Percentiles rank a stretch among this genome's conserved stretches.
Conservation (phyloP, 2,113 vertebrate genomes). For the Nibea albiflora region DNA sequence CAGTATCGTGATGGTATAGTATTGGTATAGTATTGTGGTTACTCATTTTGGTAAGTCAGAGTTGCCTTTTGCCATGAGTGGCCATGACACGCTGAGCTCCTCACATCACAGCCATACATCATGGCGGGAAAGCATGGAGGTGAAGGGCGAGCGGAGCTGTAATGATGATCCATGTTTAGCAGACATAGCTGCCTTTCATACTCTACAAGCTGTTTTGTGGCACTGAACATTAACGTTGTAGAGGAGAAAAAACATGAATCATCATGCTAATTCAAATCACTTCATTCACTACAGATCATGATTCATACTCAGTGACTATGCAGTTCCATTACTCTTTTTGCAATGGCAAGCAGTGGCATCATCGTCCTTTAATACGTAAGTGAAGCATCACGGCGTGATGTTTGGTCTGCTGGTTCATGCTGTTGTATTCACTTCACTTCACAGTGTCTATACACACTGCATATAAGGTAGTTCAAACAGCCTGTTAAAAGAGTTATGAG, state of each 20-base stretch:
- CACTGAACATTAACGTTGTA: neutral
- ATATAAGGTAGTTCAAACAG: neutral
- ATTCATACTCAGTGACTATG: neutral
- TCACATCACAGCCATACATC: neutral
- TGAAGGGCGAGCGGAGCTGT: neutral
- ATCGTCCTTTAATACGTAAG: neutral
- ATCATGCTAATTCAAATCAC: neutral
- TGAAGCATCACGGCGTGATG: neutral
- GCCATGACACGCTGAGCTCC: neutral
- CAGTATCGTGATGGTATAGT: too few relatives aligned
- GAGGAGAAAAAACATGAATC: neutral
- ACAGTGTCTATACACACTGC: too few relatives aligned
- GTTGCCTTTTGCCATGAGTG: neutral
- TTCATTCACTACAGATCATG: neutral
- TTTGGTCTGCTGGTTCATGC: neutral
- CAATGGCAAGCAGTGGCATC: neutral
- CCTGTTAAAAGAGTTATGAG: neutral
- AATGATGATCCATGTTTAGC: neutral
- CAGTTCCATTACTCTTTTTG: neutral
- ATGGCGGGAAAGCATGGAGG: neutral
- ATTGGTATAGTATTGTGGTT: too few relatives aligned
- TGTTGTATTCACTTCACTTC: neutral
- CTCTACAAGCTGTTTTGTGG: neutral
- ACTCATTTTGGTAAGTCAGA: neutral
- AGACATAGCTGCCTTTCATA: neutral